Evolutionary conservation across 2,888 invertebrate species (phyloP).

Genomic region (Iselma pallidipennis): DNA sequence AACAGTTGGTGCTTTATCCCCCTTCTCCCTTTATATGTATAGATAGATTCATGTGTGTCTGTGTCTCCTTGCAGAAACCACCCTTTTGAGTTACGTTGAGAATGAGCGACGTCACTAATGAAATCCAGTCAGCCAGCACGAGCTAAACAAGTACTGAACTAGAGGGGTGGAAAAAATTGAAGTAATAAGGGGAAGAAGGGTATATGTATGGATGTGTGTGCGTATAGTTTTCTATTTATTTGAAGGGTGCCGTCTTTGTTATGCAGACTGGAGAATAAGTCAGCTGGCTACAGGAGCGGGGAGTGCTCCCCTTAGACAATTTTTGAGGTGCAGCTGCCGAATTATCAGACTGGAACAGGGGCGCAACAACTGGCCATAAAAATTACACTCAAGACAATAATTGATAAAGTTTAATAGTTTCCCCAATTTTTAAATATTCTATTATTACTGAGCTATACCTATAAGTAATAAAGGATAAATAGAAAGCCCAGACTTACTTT

Average conservation of each 20-base stretch:
- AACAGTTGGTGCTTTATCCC: slow-evolving; percentile 13
- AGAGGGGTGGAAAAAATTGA: slow-evolving; percentile 39
- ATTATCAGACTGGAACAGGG: slow-evolving; percentile 18
- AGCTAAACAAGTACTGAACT: slow-evolving; percentile 24
- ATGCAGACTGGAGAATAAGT: slow-evolving; percentile 53
- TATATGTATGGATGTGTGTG: slow-evolving; percentile 25
- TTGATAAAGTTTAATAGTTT: slow-evolving; percentile 30
- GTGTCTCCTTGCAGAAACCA: slow-evolving; percentile 26
- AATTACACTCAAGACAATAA: neutral
- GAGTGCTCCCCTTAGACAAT: slow-evolving; percentile 15
- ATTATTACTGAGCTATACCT: neutral
- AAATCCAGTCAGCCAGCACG: slow-evolving; percentile 35
- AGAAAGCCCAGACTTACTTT: no score
- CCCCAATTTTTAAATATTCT: neutral
- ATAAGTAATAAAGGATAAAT: neutral
- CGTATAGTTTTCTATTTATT: slow-evolving; percentile 43
- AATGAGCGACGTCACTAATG: slow-evolving; percentile 20
- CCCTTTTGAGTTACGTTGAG: slow-evolving; percentile 31
- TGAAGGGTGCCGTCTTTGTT: slow-evolving; percentile 55
- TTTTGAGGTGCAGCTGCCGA: slow-evolving; percentile 40
- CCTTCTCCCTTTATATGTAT: slow-evolving; percentile 24
- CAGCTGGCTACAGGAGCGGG: slow-evolving; percentile 52
- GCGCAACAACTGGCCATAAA: slow-evolving; percentile 1
- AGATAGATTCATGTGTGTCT: slow-evolving; percentile 9
- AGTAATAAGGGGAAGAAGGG: slow-evolving; percentile 45